Base-by-base conservation (phyloP, 2,797 vertebrate genomes). In the Sebastes paucispinis region DNA sequence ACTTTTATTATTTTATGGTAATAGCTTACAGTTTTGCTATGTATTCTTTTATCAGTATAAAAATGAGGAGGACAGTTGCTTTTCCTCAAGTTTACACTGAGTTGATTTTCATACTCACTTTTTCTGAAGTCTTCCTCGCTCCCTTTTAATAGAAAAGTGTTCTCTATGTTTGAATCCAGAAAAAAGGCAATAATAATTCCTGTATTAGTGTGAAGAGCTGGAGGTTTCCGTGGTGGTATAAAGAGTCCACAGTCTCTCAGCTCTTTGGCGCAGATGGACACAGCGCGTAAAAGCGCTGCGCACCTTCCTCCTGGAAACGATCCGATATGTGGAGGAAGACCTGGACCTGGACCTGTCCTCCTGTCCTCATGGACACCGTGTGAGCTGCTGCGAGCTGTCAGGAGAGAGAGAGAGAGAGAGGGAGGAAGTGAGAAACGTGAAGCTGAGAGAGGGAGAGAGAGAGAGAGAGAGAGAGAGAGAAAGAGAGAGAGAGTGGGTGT, bases 301-400 rank as follows among this genome's bases (percentile, higher is more conserved):
- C 76, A 32, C 71, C 63, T 62, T 67, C 75, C 58, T 29, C 3
- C 83, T 3, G n/a, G n/a, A 67, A 29, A 73, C 20, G 29, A 67
- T 14, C 54, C 70, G 55, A 36, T 12, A 7, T 55, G 43, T 3
- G 62, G 73, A 69, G 10, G 43, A 8, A 16, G 43, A 47, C 22
- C 6, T 8, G 39, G 43, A 47, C 22, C 6, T 8, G 39, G 34
- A 36, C 11, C 32, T 32, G 29, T 31, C 2, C 32, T 39, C 29
- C 29, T 29, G 36, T 39, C 36, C 36, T 39, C 36, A 14, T 39
- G 36, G 36, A 39, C 36, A 14, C 36, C 36, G 36, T 39, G 36
- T 39, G 89, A 88, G 77, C 83, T 60, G 60, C 69, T 60, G 60
- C 69, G 79, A 82, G 67, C 79, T 82, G 85, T 79, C 79, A 75